phyloP scores from a whole-genome alignment of 2,797 vertebrate species.

The Toxotes lorentzi region DNA sequence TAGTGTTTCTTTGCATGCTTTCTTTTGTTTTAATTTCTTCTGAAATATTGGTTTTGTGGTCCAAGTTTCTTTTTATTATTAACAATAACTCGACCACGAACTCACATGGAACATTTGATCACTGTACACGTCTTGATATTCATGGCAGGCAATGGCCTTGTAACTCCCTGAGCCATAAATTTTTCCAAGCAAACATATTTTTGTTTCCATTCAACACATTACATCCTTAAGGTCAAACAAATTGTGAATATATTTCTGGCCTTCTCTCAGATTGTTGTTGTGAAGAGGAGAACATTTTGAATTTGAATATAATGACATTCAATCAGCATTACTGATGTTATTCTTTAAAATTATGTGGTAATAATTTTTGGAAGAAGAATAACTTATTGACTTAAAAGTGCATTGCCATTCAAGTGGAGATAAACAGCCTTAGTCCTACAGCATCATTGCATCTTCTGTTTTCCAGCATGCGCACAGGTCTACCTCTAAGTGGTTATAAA shows the following conservation, averaged over 20 bases:
- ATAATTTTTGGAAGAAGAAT: too few relatives aligned
- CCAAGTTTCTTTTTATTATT: constrained; percentile 4
- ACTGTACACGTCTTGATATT: constrained; percentile 3
- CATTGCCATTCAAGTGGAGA: too few relatives aligned
- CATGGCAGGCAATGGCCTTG: neutral
- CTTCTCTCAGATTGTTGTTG: neutral
- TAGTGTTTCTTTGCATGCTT: neutral
- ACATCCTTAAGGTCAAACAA: neutral
- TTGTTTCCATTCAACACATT: neutral
- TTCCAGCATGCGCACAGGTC: neutral
- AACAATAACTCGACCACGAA: neutral
- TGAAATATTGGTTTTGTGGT: neutral
- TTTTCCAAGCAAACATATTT: neutral
- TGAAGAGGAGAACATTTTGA: too few relatives aligned
- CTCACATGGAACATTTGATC: constrained; percentile 23
- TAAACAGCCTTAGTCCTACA: neutral
- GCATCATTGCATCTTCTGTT: neutral
- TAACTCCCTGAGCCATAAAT: neutral
- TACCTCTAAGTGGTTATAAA: neutral
- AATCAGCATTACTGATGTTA: too few relatives aligned
- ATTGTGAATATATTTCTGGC: neutral
- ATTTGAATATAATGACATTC: too few relatives aligned
- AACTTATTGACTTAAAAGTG: too few relatives aligned
- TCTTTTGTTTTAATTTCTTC: constrained; percentile 15
- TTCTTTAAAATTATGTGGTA: too few relatives aligned